Evolutionary conservation across 2,888 invertebrate genomes (phyloP), one percentile per base, ranked within the genome.

Genomic region (Phalera bucephala): DNA sequence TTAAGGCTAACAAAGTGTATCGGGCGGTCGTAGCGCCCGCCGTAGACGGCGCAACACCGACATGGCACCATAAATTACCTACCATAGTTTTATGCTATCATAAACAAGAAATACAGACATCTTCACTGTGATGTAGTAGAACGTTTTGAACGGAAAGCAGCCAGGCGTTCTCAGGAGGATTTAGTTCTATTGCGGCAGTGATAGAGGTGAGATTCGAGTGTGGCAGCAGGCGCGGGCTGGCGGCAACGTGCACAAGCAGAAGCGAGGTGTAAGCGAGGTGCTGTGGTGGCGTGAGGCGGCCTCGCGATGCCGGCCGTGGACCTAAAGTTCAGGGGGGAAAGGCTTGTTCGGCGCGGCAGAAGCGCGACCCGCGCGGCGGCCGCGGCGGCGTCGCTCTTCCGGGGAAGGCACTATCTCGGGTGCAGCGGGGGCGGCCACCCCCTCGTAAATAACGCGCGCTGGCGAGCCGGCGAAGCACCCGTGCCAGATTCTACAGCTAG

Each of bases 401-500:
- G 84, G 86, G 83, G 85, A 80, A 83, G 87, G 83, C 81, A 65
- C 87, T 89, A 86, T 85, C 88, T 84, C 82, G 80, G 75, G 79
- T 74, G 85, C 83, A 80, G 67, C 76, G 76, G 72, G 75, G 64
- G 67, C 55, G 45, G 68, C 64, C 65, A 74, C 84, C 85, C 87
- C 85, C 80, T 85, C 88, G 85, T 88, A 88, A 88, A 89, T 87
- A 87, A 84, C 86, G 81, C 82, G 81, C 83, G 81, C 87, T 85
- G 89, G 89, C 88, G 87, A 87, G 88, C 83, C 84, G 86, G 86
- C 89, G 85, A 87, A 85, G 88, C 88, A 77, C 81, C 84, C 85
- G 87, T 87, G 88, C 88, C 88, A 88, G 89, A 88, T 86, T 87
- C 87, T 87, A 84, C 86, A 81, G 86, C 88, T 89, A 87, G 88